Conservation (phyloP, 2,888 invertebrate genomes). For the Drosophila villosipedis region DNA sequence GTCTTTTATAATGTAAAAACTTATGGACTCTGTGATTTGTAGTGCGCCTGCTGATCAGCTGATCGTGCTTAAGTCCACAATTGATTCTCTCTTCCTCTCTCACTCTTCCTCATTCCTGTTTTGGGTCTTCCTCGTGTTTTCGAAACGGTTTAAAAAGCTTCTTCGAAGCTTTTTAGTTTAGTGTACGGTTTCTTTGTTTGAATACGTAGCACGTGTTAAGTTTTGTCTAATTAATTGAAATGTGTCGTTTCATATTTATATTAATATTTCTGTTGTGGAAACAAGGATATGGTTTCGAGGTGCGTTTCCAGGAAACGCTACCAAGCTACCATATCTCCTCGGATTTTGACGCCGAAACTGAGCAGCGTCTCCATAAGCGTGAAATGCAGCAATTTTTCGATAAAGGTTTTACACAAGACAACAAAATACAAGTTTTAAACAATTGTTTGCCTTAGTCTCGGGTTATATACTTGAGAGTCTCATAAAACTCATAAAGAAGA, state of each 20-base stretch:
- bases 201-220: not conserved
- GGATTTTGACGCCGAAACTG: constrained; percentile 42
- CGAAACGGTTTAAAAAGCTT: constrained; percentile 2
- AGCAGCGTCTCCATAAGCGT: not conserved
- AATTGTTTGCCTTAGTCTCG: not conserved
- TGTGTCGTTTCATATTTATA: constrained; percentile 60
- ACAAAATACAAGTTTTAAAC: not conserved
- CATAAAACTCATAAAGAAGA: not conserved
- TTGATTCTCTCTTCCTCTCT: not conserved
- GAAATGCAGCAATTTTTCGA: constrained; percentile 3
- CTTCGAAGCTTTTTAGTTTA: not conserved
- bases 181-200: not conserved
- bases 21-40: not conserved
- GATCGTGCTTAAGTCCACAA: not conserved
- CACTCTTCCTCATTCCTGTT: not conserved
- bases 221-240: constrained; percentile 28
- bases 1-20: not conserved
- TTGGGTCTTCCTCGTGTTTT: not conserved
- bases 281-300: constrained; percentile 25
- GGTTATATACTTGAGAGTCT: not conserved
- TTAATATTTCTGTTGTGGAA: constrained; percentile 41
- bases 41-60: not conserved
- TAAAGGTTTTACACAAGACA: not conserved
- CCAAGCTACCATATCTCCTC: constrained; percentile 52
- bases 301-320: constrained; percentile 52